Base-by-base conservation (phyloP, 2,888 invertebrate species). In the Platycnemis pennipes region DNA sequence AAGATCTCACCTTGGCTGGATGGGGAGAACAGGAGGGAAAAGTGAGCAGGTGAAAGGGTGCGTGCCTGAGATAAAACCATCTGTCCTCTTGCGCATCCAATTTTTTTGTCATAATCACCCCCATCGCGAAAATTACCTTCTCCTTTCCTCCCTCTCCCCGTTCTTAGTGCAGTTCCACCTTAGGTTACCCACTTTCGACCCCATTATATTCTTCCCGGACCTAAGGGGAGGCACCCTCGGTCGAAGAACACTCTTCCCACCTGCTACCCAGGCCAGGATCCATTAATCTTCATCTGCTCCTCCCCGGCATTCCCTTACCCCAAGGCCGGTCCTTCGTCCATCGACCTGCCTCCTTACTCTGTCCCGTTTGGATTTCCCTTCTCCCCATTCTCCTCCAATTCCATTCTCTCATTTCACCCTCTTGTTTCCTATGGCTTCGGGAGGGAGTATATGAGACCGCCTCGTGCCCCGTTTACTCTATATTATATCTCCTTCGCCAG, bases 201-300 rank as follows among this genome's bases (percentile, higher is more conserved):
- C 44, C 91, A 44, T 91, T 44, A 22, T n/a, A n/a, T 8, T 37
- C n/a, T 44, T 69, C 37, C 16, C 77, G 37, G 77, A n/a, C 31
- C 77, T 16, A 22, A 11, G 19, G 45, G 63, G 63, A 37, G 91
- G 91, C 63, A 37, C 42, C 56, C 89, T 56, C 56, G 8, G n/a
- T 56, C 42, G 56, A 56, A 42, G 56, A 89, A 89, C 91, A 56
- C 91, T 63, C 63, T 91, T 91, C n/a, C 91, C 91, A 91, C 91
- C 91, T 91, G 91, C 91, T 91, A 91, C 91, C 91, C 63, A 26
- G 63, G 69, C 91, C 45, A 69, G 63, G 44, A 63, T 53, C 63
- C 91, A 91, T 91, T 91, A 91, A 91, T 91, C 91, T 91, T 63
- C 63, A 91, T 91, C 91, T 63, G 44, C 91, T 88, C 44, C 91